Conservation (phyloP, 2,113 vertebrate species). For the Origma solitaria region DNA sequence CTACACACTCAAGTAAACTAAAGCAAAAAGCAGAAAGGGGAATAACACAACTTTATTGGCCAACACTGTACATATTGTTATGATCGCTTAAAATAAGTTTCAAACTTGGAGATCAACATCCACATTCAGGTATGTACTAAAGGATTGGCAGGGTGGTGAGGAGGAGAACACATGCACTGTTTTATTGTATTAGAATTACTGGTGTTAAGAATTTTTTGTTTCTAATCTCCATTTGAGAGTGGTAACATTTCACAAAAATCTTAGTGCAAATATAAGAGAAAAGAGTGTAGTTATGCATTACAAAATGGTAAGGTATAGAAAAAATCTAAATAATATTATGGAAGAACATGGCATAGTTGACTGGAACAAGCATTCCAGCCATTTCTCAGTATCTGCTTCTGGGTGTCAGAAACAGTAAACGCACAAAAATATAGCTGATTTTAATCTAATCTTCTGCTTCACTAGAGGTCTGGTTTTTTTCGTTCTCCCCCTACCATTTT, state of each 20-base stretch:
- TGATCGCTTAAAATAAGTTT: not conserved
- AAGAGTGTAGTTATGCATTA: not conserved
- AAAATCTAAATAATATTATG: not conserved
- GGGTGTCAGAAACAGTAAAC: not conserved
- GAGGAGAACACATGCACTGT: not conserved
- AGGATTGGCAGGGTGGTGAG: accelerated
- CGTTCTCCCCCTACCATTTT: not conserved
- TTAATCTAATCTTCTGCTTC: not conserved
- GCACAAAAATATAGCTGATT: not conserved
- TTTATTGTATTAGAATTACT: not conserved
- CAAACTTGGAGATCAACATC: not conserved
- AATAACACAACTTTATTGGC: not conserved
- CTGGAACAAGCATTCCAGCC: not conserved
- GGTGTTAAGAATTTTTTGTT: not conserved
- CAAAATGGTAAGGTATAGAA: not conserved
- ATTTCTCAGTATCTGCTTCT: not conserved
- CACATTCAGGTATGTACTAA: not conserved
- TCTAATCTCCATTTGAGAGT: not conserved
- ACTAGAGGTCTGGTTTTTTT: accelerated
- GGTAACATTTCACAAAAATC: not conserved
- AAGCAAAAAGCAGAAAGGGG: not conserved
- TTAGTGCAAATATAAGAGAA: not conserved
- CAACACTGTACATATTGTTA: not conserved
- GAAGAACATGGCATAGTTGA: not conserved
- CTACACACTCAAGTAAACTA: not conserved